A percentile compares a stretch with the other conserved stretches of the same genome.
Evolutionary conservation across 1,140 invertebrate species (phyloP).

Genomic region (Apis laboriosa): DNA sequence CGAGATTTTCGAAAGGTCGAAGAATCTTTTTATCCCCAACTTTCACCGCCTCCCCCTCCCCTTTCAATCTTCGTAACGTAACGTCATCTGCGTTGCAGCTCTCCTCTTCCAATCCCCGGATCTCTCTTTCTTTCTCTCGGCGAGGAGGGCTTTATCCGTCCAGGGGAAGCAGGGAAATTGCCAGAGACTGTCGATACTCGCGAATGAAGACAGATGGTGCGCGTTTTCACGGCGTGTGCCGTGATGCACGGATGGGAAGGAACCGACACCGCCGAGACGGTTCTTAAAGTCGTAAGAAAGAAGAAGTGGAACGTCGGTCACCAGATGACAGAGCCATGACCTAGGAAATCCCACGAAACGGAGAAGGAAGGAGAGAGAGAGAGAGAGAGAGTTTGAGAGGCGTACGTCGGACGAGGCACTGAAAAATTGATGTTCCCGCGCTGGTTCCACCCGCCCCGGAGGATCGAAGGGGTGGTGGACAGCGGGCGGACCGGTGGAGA

Average conservation of each 20-base stretch:
- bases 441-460: conserved; percentile 53
- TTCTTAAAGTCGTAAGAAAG: conserved; percentile 27
- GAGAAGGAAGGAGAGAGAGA: background rate
- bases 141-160: background rate
- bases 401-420: conserved; percentile 61
- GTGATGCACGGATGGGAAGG: conserved; percentile 28
- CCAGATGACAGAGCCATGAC: conserved; percentile 72
- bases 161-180: conserved; percentile 30
- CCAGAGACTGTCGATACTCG: conserved; percentile 36
- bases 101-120: background rate
- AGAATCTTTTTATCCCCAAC: too few relatives aligned
- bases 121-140: background rate
- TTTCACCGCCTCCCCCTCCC: background rate
- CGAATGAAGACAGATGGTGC: conserved; percentile 56
- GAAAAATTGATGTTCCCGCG: conserved; percentile 64
- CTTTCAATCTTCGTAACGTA: too few relatives aligned
- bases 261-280: conserved; percentile 30
- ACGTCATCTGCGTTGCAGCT: conserved; percentile 2
- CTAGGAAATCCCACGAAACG: conserved; percentile 68
- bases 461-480: conserved; percentile 14
- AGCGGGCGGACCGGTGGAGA: background rate
- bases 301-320: conserved; percentile 47
- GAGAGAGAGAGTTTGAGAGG: background rate
- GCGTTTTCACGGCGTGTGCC: conserved; percentile 57
- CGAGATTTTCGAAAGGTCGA: too few relatives aligned